Evolutionary conservation across 2,888 invertebrate genomes (phyloP).

Genomic region (Brenthis hecate): DNA sequence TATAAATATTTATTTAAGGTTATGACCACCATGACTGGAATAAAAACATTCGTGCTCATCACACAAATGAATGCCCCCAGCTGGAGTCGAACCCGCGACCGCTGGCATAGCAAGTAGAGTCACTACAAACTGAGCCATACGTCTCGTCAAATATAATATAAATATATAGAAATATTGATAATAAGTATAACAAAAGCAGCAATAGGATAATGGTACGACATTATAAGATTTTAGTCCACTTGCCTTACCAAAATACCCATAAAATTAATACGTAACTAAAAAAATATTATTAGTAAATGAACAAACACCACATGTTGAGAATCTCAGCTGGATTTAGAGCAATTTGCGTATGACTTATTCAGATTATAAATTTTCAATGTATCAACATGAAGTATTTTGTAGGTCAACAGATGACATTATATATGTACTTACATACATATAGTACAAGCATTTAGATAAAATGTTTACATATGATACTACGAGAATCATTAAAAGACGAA

Average conservation of each 20-base stretch:
- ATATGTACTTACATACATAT: constrained; percentile 12
- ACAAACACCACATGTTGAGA: constrained; percentile 22
- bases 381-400: constrained; percentile 24
- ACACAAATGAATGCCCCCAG: too few species aligned
- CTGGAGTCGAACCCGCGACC: too few species aligned
- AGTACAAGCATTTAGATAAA: background rate
- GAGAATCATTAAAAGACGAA: too few species aligned
- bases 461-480: too few species aligned
- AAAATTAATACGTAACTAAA: constrained; percentile 4
- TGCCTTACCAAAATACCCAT: constrained; percentile 2
- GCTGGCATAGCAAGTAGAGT: too few species aligned
- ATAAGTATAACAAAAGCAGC: constrained; percentile 1
- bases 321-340: constrained; percentile 17
- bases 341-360: constrained; percentile 18
- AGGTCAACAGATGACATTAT: constrained; percentile 35
- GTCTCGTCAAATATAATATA: too few species aligned
- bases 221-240: background rate
- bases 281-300: constrained; percentile 7
- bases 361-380: constrained; percentile 27
- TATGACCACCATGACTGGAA: too few species aligned
- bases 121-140: too few species aligned
- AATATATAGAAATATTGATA: background rate
- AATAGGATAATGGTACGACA: background rate
- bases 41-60: too few species aligned
- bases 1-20: too few species aligned